phyloP scores from a whole-genome alignment of 2,113 vertebrate species.

The Sigmodon hispidus region DNA sequence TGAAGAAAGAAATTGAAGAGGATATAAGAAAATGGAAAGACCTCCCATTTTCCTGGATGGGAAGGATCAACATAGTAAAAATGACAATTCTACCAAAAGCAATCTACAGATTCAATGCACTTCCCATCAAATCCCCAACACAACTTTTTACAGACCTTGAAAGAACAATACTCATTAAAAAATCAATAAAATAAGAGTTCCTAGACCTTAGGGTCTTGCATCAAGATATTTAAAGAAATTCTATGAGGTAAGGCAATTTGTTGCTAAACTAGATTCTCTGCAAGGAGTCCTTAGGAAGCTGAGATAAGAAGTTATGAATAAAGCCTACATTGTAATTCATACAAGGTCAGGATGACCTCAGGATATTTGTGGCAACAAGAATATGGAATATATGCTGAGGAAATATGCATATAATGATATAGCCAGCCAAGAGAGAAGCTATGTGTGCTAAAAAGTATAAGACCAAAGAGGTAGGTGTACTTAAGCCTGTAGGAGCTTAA shows the following conservation, averaged over 20 bases:
- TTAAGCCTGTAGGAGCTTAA: not conserved
- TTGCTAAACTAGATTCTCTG: not conserved
- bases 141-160: too few relatives aligned
- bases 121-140: too few relatives aligned
- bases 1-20: too few relatives aligned
- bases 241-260: not conserved
- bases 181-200: not conserved
- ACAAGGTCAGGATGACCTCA: not conserved
- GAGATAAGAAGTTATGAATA: not conserved
- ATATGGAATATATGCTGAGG: not conserved
- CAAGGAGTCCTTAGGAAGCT: not conserved
- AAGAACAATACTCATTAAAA: too few relatives aligned
- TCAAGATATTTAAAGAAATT: not conserved
- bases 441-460: not conserved
- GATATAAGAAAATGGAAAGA: too few relatives aligned
- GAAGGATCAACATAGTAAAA: too few relatives aligned
- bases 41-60: too few relatives aligned
- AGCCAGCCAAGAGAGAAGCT: not conserved
- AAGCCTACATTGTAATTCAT: not conserved
- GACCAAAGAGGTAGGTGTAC: too few relatives aligned
- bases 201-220: not conserved
- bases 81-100: too few relatives aligned
- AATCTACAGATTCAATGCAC: too few relatives aligned
- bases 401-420: not conserved
- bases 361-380: not conserved